Percentiles rank a stretch among this genome's conserved stretches.
These are phyloP conservation scores for Cotesia typhae DNA, from an alignment of 1,140 invertebrate genomes.

Conservation along the genomic window DNA sequence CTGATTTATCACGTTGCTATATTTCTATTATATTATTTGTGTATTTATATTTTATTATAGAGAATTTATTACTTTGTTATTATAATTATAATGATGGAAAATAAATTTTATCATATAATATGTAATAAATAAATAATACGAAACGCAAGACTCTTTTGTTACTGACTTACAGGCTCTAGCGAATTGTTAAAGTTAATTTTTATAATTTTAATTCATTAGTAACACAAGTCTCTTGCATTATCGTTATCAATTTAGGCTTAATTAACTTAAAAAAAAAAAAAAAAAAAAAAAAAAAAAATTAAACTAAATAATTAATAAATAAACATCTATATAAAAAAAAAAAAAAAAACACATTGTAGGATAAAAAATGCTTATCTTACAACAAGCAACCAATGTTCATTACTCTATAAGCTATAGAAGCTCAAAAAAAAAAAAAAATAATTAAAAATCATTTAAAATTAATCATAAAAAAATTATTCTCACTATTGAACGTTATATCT, in stretches of 20 bases:
- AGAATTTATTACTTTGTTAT: neutral
- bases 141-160: constrained; percentile 6
- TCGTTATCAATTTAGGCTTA: neutral
- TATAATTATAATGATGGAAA: neutral
- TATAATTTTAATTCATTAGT: neutral
- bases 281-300: neutral
- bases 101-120: neutral
- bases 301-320: constrained; percentile 11
- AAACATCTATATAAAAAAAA: constrained; percentile 4
- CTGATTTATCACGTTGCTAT: neutral
- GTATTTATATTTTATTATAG: neutral
- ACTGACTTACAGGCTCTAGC: neutral
- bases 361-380: constrained; percentile 16
- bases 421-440: constrained; percentile 41
- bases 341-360: constrained; percentile 11
- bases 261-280: too few species aligned
- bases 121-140: neutral
- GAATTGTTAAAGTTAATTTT: neutral
- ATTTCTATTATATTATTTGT: constrained; percentile 2
- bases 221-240: neutral
- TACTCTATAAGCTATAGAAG: constrained; percentile 49
- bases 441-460: constrained; percentile 50
- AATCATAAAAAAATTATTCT: constrained; percentile 45
- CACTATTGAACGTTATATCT: constrained; percentile 48
- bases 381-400: constrained; percentile 46